Evolutionary conservation across 2,888 invertebrate species (phyloP).

Genomic region (Vesta saturnalis): DNA sequence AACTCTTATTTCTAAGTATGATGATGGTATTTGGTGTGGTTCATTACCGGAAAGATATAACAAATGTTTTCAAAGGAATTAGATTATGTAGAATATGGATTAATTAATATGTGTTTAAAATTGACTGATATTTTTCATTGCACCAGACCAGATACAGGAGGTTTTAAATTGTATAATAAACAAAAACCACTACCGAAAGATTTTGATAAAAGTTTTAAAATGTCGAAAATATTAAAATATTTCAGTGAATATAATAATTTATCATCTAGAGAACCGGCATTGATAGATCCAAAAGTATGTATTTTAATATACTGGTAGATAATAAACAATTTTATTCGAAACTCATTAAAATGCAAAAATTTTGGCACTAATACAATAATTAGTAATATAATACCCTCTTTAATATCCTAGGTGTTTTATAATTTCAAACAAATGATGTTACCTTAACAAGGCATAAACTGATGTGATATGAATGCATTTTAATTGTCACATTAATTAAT

Average conservation of each 20-base stretch:
- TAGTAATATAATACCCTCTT: no score
- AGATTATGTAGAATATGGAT: conserved; percentile 50
- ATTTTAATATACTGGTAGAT: no score
- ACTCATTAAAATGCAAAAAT: no score
- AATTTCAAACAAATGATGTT: no score
- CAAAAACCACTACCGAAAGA: conserved; percentile 47
- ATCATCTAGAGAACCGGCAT: conserved; percentile 32
- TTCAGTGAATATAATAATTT: neutral
- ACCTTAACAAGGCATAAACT: no score
- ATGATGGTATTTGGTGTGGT: conserved; percentile 64
- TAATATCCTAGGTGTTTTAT: no score
- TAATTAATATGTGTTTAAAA: conserved; percentile 55
- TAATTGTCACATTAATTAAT: no score
- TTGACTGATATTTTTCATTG: conserved; percentile 54
- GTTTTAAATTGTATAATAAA: conserved; percentile 56
- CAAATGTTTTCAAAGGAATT: conserved; percentile 49
- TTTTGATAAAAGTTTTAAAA: conserved; percentile 15
- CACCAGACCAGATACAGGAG: conserved; percentile 49
- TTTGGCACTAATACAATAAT: no score
- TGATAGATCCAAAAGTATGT: conserved; percentile 33
- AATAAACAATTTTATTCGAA: no score
- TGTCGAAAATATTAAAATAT: neutral
- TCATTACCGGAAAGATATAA: conserved; percentile 62
- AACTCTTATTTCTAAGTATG: conserved; percentile 56
- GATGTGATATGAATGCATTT: no score